Conservation (phyloP, 2,113 vertebrate genomes). For the Brevimyrus niger region DNA sequence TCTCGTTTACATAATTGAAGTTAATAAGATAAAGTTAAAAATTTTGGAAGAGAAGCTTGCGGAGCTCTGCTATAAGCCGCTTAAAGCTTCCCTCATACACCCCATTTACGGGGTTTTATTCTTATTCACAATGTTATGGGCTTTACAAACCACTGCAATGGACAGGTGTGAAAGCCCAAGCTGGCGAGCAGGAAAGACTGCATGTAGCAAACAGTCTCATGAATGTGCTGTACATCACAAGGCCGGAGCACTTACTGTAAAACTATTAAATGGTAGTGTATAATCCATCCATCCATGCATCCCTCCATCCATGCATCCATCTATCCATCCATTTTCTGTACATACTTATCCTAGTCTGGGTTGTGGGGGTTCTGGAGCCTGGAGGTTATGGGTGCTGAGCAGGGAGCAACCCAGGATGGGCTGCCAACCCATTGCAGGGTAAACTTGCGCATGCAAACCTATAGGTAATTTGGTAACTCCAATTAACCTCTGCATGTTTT, state of each 20-base stretch:
- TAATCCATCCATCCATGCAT: background rate
- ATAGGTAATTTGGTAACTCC: background rate
- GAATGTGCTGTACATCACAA: background rate
- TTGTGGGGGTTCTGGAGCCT: background rate
- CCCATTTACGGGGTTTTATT: background rate
- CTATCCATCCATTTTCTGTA: background rate
- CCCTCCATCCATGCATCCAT: too few species aligned
- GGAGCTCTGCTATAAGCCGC: background rate
- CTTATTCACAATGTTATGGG: background rate
- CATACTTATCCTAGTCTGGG: background rate
- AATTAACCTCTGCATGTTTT: background rate
- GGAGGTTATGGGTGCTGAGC: too few species aligned
- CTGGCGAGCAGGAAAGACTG: background rate
- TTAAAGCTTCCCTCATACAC: background rate
- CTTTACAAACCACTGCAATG: background rate
- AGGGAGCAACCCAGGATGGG: background rate
- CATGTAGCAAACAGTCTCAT: background rate
- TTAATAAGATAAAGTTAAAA: background rate
- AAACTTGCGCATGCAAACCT: background rate
- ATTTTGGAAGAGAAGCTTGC: background rate
- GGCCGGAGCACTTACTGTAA: background rate
- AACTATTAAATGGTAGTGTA: background rate
- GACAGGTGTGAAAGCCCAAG: background rate
- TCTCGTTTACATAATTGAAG: background rate
- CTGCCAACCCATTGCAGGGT: background rate